These are phyloP conservation scores for Macquaria ambigua DNA, from an alignment of 2,113 vertebrate genomes.

Conservation along the genomic window DNA sequence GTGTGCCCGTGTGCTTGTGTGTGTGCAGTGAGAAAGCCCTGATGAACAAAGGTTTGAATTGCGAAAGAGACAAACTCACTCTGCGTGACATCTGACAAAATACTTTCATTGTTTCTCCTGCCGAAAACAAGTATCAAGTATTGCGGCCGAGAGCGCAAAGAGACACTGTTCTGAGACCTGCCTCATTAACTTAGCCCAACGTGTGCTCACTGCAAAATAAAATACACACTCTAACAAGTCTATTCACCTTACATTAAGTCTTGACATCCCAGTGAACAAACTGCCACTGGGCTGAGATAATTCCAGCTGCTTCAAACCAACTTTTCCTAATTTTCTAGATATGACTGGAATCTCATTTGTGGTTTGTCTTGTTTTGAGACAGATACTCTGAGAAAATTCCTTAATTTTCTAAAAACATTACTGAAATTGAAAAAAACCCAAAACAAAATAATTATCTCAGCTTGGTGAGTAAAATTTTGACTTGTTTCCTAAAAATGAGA, in stretches of 20 bases:
- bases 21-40: slow-evolving; percentile 59
- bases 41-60: slow-evolving; percentile 84
- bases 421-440: neutral
- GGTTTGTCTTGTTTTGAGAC: slow-evolving; percentile 41
- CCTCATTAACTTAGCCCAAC: slow-evolving; percentile 61
- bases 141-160: slow-evolving; percentile 59
- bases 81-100: slow-evolving; percentile 87
- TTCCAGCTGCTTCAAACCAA: slow-evolving; percentile 30
- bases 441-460: slow-evolving; percentile 35
- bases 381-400: slow-evolving; percentile 21
- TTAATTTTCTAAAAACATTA: slow-evolving; percentile 41
- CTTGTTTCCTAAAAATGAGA: neutral
- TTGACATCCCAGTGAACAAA: slow-evolving; percentile 28
- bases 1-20: neutral
- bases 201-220: slow-evolving; percentile 39
- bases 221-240: neutral
- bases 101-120: slow-evolving; percentile 87
- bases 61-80: slow-evolving; percentile 85
- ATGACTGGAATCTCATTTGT: slow-evolving; percentile 33
- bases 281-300: slow-evolving; percentile 33
- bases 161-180: slow-evolving; percentile 72
- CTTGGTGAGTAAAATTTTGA: neutral
- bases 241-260: slow-evolving; percentile 10
- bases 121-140: slow-evolving; percentile 85
- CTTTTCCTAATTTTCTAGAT: slow-evolving; percentile 33